Evolutionary conservation across 2,888 invertebrate species (phyloP).

Genomic region (Melinopterus prodromus): DNA sequence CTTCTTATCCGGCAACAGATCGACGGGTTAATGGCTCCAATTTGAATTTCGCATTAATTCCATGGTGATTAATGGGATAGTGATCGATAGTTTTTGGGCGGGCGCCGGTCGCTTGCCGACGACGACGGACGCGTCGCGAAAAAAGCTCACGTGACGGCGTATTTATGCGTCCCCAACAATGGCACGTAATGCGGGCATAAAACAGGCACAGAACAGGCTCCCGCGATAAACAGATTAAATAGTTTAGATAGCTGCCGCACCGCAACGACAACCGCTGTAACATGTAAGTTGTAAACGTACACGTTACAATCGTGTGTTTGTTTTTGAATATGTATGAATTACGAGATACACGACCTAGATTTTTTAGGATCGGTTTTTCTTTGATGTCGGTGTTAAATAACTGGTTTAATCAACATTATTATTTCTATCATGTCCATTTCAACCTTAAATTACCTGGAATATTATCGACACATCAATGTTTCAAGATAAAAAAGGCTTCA

Average conservation of each 20-base stretch:
- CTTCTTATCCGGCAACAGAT: neutral
- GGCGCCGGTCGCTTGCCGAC: neutral
- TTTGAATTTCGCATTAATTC: constrained; percentile 4
- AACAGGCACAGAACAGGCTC: neutral
- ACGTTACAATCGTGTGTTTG: neutral
- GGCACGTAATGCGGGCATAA: neutral
- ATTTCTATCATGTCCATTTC: neutral
- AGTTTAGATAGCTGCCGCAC: neutral
- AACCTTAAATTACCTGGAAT: too few species aligned
- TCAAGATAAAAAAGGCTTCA: too few species aligned
- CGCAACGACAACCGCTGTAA: neutral
- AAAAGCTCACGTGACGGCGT: neutral
- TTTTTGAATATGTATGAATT: neutral
- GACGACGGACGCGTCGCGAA: neutral
- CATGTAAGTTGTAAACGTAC: neutral
- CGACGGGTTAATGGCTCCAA: neutral
- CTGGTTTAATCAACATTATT: neutral
- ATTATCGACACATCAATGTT: too few species aligned
- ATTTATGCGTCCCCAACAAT: neutral
- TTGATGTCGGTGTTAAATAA: neutral
- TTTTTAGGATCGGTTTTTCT: neutral
- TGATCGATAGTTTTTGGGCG: neutral
- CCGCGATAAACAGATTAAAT: neutral
- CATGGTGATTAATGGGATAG: neutral
- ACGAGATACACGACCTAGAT: neutral